A percentile compares a stretch with the other conserved stretches of the same genome.
These are phyloP conservation scores for Petrophora chlorosata DNA, from an alignment of 2,888 invertebrate genomes.

Conservation along the genomic window DNA sequence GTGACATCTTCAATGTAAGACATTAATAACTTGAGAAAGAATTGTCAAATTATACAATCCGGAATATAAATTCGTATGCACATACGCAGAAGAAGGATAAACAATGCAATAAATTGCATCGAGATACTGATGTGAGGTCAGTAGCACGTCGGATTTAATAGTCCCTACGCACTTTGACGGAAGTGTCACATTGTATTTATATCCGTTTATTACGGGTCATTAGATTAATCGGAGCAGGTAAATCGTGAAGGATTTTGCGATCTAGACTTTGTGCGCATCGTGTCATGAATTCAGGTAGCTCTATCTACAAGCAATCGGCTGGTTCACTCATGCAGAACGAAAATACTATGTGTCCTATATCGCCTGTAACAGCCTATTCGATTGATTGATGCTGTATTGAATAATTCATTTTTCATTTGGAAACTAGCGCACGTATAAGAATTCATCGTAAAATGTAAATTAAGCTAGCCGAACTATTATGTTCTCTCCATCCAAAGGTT, in stretches of 20 bases:
- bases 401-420: too few relatives aligned
- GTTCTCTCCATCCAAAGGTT: too few relatives aligned
- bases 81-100: neutral
- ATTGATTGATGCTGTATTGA: too few relatives aligned
- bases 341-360: too few relatives aligned
- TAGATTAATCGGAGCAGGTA: neutral
- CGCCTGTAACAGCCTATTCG: too few relatives aligned
- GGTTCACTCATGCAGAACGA: too few relatives aligned
- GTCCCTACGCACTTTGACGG: constrained; percentile 8
- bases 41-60: constrained; percentile 9
- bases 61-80: constrained; percentile 5
- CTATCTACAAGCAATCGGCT: too few relatives aligned
- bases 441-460: too few relatives aligned
- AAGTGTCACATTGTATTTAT: constrained; percentile 17
- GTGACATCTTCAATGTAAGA: constrained; percentile 14
- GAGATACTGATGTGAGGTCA: constrained; percentile 11
- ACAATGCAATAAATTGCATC: constrained; percentile 12
- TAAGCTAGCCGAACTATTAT: too few relatives aligned
- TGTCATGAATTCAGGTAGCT: too few relatives aligned
- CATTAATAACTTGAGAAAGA: constrained; percentile 8
- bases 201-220: constrained; percentile 4
- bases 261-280: too few relatives aligned
- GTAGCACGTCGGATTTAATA: constrained; percentile 11
- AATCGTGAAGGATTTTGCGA: neutral
- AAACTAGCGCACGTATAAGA: too few relatives aligned